Evolutionary conservation across 1,140 invertebrate species (phyloP).

Genomic region (Drosophila quadrilineata): DNA sequence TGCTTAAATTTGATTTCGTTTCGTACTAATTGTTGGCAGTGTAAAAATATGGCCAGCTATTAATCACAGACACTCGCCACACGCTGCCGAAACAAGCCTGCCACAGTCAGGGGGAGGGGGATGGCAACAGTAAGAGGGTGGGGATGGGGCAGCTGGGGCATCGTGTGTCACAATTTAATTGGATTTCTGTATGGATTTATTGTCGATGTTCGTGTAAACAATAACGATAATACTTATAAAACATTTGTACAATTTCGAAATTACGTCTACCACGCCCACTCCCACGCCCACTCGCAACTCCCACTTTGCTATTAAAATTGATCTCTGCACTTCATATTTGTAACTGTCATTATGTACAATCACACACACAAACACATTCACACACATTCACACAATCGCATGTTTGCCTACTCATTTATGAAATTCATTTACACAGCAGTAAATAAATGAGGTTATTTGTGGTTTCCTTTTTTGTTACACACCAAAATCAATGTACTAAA

Average conservation of each 20-base stretch:
- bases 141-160: neutral
- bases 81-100: neutral
- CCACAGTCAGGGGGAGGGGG: too few relatives aligned
- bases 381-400: neutral
- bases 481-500: conserved; percentile 5
- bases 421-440: neutral
- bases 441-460: neutral
- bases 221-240: conserved; percentile 58
- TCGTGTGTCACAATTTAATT: conserved; percentile 47
- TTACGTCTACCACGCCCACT: conserved; percentile 14
- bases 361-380: neutral
- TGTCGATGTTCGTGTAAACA: conserved; percentile 58
- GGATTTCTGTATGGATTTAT: conserved; percentile 37
- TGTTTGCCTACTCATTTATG: neutral
- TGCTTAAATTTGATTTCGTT: conserved; percentile 70
- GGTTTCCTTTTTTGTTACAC: neutral
- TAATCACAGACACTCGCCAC: conserved; percentile 57
- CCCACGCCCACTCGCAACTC: too few relatives aligned
- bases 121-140: neutral
- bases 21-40: conserved; percentile 66
- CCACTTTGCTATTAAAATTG: neutral
- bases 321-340: conserved; percentile 12
- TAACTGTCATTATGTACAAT: conserved; percentile 7
- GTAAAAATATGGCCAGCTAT: conserved; percentile 64
- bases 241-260: conserved; percentile 45